phyloP scores from a whole-genome alignment of 30 jellyfish, hydroid and myxozoan species.

The Chrysaora quinquecirrha region DNA sequence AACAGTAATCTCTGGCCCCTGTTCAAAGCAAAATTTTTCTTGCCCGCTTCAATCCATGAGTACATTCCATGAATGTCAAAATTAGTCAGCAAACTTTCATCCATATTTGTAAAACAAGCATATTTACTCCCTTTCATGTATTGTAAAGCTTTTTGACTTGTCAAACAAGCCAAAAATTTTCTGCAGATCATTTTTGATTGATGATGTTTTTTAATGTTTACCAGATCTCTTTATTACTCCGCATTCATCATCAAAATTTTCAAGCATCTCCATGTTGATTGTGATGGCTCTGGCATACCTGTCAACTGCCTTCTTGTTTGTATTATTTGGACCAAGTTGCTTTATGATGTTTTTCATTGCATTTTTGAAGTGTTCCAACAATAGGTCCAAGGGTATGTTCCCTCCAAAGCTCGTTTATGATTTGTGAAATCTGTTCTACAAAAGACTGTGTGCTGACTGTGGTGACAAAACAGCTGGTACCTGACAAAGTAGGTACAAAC shows the following conservation, averaged over 20 bases:
- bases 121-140: background rate
- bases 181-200: background rate
- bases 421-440: constrained; percentile 25
- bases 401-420: constrained; percentile 8
- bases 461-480: constrained; percentile 10
- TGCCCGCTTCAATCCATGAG: constrained; percentile 18
- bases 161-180: background rate
- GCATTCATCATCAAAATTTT: background rate
- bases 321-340: constrained; percentile 26
- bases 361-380: constrained; percentile 26
- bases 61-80: constrained; percentile 6
- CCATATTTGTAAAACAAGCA: background rate
- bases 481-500: background rate
- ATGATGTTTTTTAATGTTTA: background rate
- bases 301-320: constrained; percentile 28
- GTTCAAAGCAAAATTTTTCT: constrained; percentile 8
- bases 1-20: constrained; percentile 15
- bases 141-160: background rate
- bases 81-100: background rate
- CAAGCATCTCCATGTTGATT: background rate
- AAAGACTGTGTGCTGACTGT: constrained; percentile 15
- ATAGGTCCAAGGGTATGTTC: constrained; percentile 21
- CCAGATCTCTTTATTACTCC: background rate
- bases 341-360: constrained; percentile 2
- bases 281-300: constrained; percentile 19